Conservation (phyloP, 2,797 vertebrate species). For the Pseudochromis fuscus region DNA sequence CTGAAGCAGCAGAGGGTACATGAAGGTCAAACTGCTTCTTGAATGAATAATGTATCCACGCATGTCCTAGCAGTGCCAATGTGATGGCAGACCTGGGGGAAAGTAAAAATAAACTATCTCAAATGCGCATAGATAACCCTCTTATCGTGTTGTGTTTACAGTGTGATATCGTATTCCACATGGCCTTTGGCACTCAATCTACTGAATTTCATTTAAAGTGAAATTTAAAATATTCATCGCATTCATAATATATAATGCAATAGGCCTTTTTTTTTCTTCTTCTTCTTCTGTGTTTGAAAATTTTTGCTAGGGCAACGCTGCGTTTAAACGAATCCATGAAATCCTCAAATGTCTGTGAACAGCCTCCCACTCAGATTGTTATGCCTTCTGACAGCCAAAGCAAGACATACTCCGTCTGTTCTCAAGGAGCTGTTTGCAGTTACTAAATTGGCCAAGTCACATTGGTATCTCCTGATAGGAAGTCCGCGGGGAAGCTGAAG, state of each 20-base stretch:
- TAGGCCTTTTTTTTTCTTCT: slow-evolving; percentile 32
- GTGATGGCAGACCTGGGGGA: slow-evolving; percentile 13
- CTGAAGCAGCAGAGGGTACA: slow-evolving; percentile 47
- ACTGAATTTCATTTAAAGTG: slow-evolving; percentile 45
- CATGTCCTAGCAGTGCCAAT: slow-evolving; percentile 46
- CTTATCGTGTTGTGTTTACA: slow-evolving; percentile 48
- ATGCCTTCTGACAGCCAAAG: slow-evolving; percentile 59
- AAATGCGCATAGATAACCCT: slow-evolving; percentile 44
- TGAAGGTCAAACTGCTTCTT: slow-evolving; percentile 56
- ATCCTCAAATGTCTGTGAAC: slow-evolving; percentile 53
- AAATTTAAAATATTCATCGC: slow-evolving; percentile 52
- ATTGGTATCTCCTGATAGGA: slow-evolving; percentile 56
- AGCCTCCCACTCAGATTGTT: slow-evolving; percentile 60
- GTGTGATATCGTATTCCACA: slow-evolving; percentile 27
- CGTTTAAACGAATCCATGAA: slow-evolving; percentile 52
- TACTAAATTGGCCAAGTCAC: slow-evolving; percentile 61
- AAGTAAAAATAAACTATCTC: slow-evolving; percentile 12
- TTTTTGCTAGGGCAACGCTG: slow-evolving; percentile 31
- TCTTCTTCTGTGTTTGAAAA: slow-evolving; percentile 39
- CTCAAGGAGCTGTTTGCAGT: slow-evolving; percentile 53
- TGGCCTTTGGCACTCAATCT: slow-evolving; percentile 19
- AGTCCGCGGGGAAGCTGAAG: slow-evolving; percentile 56
- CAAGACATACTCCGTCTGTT: slow-evolving; percentile 61
- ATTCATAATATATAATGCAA: slow-evolving; percentile 48
- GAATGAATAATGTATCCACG: slow-evolving; percentile 62